Percentiles rank a stretch among this genome's conserved stretches.
phyloP scores from a whole-genome alignment of 2,888 invertebrate species.

The Copidosoma aretas region DNA sequence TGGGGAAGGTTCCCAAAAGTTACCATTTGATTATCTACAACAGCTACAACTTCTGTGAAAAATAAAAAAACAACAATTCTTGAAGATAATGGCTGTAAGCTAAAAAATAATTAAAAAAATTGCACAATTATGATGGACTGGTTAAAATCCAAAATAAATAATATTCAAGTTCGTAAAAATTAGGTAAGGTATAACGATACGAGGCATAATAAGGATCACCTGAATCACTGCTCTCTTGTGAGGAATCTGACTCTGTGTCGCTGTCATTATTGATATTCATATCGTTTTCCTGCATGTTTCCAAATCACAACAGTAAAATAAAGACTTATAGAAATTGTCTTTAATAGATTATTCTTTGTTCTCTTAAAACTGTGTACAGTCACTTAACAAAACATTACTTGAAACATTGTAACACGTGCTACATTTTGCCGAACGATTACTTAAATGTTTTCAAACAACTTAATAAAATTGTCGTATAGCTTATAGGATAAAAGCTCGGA shows the following conservation, averaged over 20 bases:
- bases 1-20: not conserved
- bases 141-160: not conserved
- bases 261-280: conserved; percentile 24
- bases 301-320: too few species aligned
- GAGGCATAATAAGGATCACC: conserved; percentile 6
- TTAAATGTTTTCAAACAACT: too few species aligned
- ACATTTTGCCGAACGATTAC: too few species aligned
- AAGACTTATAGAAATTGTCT: too few species aligned
- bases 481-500: too few species aligned
- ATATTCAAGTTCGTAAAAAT: not conserved
- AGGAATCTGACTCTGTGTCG: conserved; percentile 21
- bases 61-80: not conserved
- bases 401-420: too few species aligned
- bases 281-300: conserved; percentile 27
- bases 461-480: too few species aligned
- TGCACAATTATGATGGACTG: too few species aligned
- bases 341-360: too few species aligned
- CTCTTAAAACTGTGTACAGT: too few species aligned
- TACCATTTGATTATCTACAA: not conserved
- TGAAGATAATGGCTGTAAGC: too few species aligned
- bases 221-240: conserved; percentile 12
- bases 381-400: not conserved
- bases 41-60: not conserved
- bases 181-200: too few species aligned
- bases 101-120: not conserved